These are phyloP conservation scores for Ormyrus labotus DNA, from an alignment of 2,888 invertebrate species.

Conservation along the genomic window DNA sequence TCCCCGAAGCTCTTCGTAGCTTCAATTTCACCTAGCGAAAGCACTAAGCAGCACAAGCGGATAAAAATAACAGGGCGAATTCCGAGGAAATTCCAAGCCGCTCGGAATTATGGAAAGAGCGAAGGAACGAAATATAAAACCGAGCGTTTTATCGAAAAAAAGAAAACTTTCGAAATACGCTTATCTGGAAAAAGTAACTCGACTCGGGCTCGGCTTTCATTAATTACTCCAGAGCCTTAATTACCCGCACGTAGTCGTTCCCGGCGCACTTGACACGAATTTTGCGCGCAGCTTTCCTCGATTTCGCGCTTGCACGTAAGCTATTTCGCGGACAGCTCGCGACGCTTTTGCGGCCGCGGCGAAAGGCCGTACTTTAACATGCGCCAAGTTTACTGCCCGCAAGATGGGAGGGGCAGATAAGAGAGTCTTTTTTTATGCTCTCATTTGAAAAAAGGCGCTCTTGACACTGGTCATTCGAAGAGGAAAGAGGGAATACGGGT, in stretches of 20 bases:
- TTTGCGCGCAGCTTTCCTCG: neutral
- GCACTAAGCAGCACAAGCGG: too few relatives aligned
- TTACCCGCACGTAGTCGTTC: slow-evolving; percentile 1
- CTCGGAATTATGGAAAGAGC: too few relatives aligned
- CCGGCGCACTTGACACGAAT: slow-evolving; percentile 10
- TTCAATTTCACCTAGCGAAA: too few relatives aligned
- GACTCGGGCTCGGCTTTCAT: neutral
- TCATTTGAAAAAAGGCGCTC: neutral
- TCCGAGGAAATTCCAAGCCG: too few relatives aligned
- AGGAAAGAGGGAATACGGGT: neutral
- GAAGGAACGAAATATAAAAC: too few relatives aligned
- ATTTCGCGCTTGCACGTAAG: neutral
- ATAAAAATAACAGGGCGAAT: too few relatives aligned
- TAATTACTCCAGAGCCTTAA: neutral
- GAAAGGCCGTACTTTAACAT: slow-evolving; percentile 10
- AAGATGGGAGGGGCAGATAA: slow-evolving; percentile 2
- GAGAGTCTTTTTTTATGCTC: neutral
- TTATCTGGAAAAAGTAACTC: too few relatives aligned
- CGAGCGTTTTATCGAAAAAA: too few relatives aligned
- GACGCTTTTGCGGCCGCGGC: neutral
- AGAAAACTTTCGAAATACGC: too few relatives aligned
- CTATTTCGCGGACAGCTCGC: neutral
- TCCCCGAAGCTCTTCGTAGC: too few relatives aligned
- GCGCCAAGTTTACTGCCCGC: neutral
- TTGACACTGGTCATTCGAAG: slow-evolving; percentile 30